A percentile compares a stretch with the other conserved stretches of the same genome.
Evolutionary conservation across 2,888 invertebrate species (phyloP).

Genomic region (Spisula solida): DNA sequence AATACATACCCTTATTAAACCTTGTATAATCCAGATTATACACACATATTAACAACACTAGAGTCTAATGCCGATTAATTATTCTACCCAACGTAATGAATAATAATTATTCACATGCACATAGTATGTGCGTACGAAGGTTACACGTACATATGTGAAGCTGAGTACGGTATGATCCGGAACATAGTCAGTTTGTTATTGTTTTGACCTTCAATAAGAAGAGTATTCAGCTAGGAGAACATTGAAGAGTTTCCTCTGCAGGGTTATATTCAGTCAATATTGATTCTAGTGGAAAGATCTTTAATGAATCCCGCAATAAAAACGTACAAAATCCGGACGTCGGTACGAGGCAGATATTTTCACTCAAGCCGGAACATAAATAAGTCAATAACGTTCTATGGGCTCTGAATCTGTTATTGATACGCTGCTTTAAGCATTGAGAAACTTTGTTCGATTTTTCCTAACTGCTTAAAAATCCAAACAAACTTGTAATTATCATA

Average conservation of each 20-base stretch:
- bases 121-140: neutral
- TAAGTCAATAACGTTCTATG: neutral
- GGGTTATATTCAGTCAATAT: slow-evolving; percentile 4
- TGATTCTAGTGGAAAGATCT: slow-evolving; percentile 15
- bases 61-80: no score
- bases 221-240: neutral
- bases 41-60: neutral
- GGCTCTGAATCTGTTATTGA: neutral
- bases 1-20: neutral
- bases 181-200: slow-evolving; percentile 5
- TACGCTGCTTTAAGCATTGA: neutral
- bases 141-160: neutral
- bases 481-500: neutral
- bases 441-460: neutral
- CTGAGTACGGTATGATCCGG: neutral
- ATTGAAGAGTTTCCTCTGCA: neutral
- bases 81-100: neutral
- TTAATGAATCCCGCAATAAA: slow-evolving; percentile 1
- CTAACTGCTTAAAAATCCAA: neutral
- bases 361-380: neutral
- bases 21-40: neutral
- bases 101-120: neutral
- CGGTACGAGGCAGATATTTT: neutral
- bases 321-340: slow-evolving; percentile 12
- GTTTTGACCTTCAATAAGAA: slow-evolving; percentile 18